phyloP scores from a whole-genome alignment of 2,888 invertebrate species.

The Acrobasis repandana region DNA sequence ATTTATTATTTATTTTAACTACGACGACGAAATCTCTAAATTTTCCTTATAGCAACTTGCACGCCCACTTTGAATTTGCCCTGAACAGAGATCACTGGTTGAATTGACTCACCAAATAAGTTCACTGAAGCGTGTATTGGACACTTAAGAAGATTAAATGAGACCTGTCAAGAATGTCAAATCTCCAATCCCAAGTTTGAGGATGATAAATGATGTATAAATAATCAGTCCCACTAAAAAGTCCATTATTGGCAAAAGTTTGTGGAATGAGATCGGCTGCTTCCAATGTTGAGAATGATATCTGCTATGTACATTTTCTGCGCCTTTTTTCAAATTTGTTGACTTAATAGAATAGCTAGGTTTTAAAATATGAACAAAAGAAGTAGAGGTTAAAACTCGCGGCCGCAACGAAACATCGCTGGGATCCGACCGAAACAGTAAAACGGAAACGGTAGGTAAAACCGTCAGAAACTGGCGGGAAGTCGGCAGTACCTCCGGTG shows the following conservation, averaged over 20 bases:
- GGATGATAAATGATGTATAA: slow-evolving; percentile 61
- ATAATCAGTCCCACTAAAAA: slow-evolving; percentile 56
- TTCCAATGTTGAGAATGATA: neutral
- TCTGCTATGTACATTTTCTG: neutral
- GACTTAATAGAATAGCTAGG: neutral
- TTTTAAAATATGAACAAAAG: slow-evolving; percentile 7
- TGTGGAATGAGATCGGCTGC: slow-evolving; percentile 22
- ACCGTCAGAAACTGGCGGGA: slow-evolving; percentile 59
- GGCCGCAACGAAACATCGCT: slow-evolving; percentile 4
- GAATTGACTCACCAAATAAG: slow-evolving; percentile 40
- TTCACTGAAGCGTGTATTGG: slow-evolving; percentile 55
- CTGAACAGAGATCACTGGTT: slow-evolving; percentile 30
- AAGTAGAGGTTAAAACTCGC: slow-evolving; percentile 2
- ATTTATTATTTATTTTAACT: slow-evolving; percentile 15
- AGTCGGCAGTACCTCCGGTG: slow-evolving; percentile 62
- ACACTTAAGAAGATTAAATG: slow-evolving; percentile 64
- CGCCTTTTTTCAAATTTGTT: neutral
- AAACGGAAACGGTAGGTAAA: slow-evolving; percentile 59
- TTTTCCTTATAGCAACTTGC: slow-evolving; percentile 28
- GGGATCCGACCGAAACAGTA: slow-evolving; percentile 19
- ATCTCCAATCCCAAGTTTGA: slow-evolving; percentile 59
- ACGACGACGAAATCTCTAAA: slow-evolving; percentile 18
- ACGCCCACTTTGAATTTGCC: slow-evolving; percentile 28
- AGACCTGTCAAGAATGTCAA: slow-evolving; percentile 60
- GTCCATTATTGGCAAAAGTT: slow-evolving; percentile 49